phyloP scores from a whole-genome alignment of 64 coral and sea anemone species.

The Actinia equina region DNA sequence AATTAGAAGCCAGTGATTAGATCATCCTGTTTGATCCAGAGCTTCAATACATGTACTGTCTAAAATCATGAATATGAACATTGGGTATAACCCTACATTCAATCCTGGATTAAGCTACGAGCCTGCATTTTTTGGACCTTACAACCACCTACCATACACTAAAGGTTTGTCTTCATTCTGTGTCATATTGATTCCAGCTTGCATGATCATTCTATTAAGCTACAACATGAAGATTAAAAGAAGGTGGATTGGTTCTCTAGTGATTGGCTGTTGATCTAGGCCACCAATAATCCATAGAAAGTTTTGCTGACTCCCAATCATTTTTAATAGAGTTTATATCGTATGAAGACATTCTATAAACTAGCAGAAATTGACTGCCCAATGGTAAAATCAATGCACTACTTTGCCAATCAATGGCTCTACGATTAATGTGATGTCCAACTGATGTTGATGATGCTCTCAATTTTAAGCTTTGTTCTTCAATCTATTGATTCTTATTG shows the following conservation, averaged over 20 bases:
- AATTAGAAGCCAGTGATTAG: constrained; percentile 76
- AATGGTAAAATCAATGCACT: constrained; percentile 51
- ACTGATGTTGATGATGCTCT: background rate
- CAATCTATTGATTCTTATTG: background rate
- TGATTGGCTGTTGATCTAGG: constrained; percentile 82
- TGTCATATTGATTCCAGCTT: background rate
- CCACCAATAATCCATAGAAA: constrained; percentile 85
- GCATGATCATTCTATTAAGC: background rate
- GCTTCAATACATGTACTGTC: constrained; percentile 20
- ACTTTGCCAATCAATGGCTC: constrained; percentile 62
- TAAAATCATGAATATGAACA: constrained; percentile 68
- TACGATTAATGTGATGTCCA: constrained; percentile 26
- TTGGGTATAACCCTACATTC: constrained; percentile 60
- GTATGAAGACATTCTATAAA: constrained; percentile 38
- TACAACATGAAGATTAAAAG: constrained; percentile 16
- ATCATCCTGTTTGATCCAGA: constrained; percentile 44
- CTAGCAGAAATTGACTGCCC: constrained; percentile 43
- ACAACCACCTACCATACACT: constrained; percentile 52
- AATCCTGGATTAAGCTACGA: constrained; percentile 68
- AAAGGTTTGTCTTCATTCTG: constrained; percentile 66
- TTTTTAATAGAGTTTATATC: constrained; percentile 54
- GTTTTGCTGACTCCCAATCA: constrained; percentile 75
- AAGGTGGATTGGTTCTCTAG: constrained; percentile 13
- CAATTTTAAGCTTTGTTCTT: background rate
- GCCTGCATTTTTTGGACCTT: constrained; percentile 52